Evolutionary conservation across 2,113 vertebrate genomes (phyloP).

Genomic region (Pseudorhombus dupliciocellatus): DNA sequence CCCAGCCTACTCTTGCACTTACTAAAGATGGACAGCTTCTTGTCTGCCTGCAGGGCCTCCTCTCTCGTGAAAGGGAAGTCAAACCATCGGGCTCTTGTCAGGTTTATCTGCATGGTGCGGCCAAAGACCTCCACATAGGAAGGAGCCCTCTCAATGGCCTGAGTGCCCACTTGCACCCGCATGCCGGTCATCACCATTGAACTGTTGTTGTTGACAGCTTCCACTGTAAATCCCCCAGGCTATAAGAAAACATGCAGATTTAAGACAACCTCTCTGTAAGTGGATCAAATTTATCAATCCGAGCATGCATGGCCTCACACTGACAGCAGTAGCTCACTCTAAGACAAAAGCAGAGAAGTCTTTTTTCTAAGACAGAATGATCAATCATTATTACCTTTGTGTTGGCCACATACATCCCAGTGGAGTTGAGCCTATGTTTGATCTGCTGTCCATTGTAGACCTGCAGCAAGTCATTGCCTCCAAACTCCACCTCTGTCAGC

Average conservation of each 20-base stretch:
- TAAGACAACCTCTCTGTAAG: neutral
- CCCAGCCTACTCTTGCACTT: conserved; percentile 59
- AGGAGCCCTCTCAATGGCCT: conserved; percentile 93
- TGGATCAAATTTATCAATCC: neutral
- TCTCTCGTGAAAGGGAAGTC: conserved; percentile 98
- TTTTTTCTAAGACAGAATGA: conserved; percentile 2
- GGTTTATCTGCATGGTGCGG: conserved; percentile 96
- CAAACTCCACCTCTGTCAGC: conserved; percentile 96
- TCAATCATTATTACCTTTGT: conserved; percentile 87
- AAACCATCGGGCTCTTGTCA: conserved; percentile 98
- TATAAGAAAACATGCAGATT: conserved; percentile 56
- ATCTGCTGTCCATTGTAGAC: conserved; percentile 99
- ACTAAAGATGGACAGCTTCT: conserved; percentile 97
- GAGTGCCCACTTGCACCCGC: conserved; percentile 95
- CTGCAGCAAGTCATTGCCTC: conserved; percentile 96
- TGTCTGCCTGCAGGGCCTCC: conserved; percentile 97
- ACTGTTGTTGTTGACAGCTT: conserved; percentile 95
- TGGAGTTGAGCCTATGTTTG: conserved; percentile 97
- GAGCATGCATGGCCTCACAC: neutral
- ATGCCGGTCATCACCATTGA: conserved; percentile 99
- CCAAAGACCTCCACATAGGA: conserved; percentile 97
- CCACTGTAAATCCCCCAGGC: conserved; percentile 96
- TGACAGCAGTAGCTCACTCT: neutral
- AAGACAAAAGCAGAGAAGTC: neutral
- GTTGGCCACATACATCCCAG: conserved; percentile 99